A percentile compares a stretch with the other conserved stretches of the same genome.
Evolutionary conservation across 2,888 invertebrate species (phyloP).

Genomic region (Nesidiocoris tenuis): DNA sequence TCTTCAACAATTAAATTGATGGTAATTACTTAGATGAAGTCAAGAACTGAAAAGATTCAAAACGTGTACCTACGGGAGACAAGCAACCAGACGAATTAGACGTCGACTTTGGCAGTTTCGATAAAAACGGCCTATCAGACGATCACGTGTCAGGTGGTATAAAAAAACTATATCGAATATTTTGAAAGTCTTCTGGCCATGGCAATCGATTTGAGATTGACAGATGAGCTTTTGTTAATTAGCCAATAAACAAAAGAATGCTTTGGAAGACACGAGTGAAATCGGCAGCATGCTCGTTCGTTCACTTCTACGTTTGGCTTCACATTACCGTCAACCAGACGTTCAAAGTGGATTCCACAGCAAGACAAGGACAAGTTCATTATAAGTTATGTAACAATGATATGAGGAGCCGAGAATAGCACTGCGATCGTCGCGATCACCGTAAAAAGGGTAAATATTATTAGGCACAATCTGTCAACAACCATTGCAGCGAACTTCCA

Average conservation of each 20-base stretch:
- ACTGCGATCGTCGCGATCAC: slow-evolving; percentile 96
- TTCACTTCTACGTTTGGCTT: slow-evolving; percentile 30
- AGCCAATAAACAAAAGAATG: slow-evolving; percentile 17
- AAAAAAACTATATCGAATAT: background rate
- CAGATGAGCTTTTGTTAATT: background rate
- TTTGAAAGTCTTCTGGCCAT: background rate
- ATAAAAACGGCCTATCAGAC: too few species aligned
- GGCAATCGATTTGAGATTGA: background rate
- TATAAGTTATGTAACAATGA: slow-evolving; percentile 75
- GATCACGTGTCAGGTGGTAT: too few species aligned
- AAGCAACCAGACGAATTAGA: too few species aligned
- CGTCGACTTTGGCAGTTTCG: too few species aligned
- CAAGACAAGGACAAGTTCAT: slow-evolving; percentile 40
- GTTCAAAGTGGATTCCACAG: slow-evolving; percentile 43
- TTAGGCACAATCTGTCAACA: slow-evolving; percentile 99
- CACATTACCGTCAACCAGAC: background rate
- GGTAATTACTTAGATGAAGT: too few species aligned
- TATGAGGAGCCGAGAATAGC: slow-evolving; percentile 94
- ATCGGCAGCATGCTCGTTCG: slow-evolving; percentile 42
- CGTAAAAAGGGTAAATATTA: slow-evolving; percentile 98
- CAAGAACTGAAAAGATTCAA: too few species aligned
- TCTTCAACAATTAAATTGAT: background rate
- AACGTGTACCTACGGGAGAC: too few species aligned
- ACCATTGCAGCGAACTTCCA: slow-evolving; percentile 99
- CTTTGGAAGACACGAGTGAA: slow-evolving; percentile 48